Evolutionary conservation across 2,797 vertebrate species (phyloP).

Genomic region (Spinus pinus): DNA sequence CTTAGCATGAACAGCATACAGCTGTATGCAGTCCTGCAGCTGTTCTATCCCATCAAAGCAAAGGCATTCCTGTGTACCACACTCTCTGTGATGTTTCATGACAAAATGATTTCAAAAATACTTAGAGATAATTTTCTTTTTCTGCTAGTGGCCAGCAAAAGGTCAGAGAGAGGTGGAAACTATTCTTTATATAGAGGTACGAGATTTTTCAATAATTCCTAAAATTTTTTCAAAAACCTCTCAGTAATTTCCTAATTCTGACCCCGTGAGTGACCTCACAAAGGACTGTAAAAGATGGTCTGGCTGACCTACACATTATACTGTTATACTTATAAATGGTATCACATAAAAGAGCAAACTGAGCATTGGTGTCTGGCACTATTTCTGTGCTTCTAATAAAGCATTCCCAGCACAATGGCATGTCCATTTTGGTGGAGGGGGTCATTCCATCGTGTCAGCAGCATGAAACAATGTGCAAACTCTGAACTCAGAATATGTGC

Average conservation of each 20-base stretch:
- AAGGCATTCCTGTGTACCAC: not conserved
- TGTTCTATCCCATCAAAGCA: not conserved
- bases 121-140: not conserved
- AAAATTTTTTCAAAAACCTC: not conserved
- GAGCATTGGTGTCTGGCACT: not conserved
- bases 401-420: not conserved
- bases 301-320: not conserved
- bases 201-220: not conserved
- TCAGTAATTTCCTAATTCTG: not conserved
- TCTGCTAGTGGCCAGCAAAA: not conserved
- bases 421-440: not conserved
- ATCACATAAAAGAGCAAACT: not conserved
- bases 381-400: not conserved
- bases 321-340: not conserved
- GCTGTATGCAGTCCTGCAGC: not conserved
- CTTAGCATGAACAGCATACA: not conserved
- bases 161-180: not conserved
- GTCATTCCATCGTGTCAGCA: not conserved
- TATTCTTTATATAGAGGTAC: not conserved
- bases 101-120: not conserved
- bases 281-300: not conserved
- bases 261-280: not conserved
- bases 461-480: not conserved
- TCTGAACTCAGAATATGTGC: not conserved
- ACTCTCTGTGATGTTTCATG: not conserved